phyloP scores from a whole-genome alignment of 2,113 vertebrate genomes.

The Rhombomys opimus region DNA sequence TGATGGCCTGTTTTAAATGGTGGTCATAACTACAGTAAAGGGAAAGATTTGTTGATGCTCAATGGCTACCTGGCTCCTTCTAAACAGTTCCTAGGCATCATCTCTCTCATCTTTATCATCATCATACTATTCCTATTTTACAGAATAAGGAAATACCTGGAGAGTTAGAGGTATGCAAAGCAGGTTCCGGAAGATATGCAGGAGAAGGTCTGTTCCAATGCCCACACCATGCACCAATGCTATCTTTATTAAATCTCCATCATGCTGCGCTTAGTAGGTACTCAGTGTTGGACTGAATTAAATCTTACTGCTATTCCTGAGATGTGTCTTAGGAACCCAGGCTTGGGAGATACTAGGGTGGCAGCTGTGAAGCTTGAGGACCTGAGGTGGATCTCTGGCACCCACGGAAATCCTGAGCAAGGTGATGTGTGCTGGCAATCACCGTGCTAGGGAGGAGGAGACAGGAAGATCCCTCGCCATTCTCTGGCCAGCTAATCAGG shows the following conservation, averaged over 20 bases:
- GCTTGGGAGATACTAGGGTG: background rate
- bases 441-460: background rate
- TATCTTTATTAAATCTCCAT: background rate
- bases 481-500: background rate
- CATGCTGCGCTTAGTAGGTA: background rate
- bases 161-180: background rate
- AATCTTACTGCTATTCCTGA: background rate
- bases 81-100: background rate
- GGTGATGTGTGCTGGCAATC: background rate
- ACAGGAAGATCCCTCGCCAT: background rate
- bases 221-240: accelerated
- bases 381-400: background rate
- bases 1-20: accelerated
- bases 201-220: background rate
- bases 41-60: background rate
- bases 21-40: too few relatives aligned
- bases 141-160: background rate
- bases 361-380: background rate
- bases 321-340: background rate
- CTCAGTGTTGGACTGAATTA: background rate
- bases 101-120: background rate
- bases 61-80: background rate
- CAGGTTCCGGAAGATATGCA: background rate
- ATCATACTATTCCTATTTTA: background rate
- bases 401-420: background rate